A percentile compares a stretch with the other conserved stretches of the same genome.
phyloP scores from a whole-genome alignment of 2,888 invertebrate species.

The Drosophila borborema region DNA sequence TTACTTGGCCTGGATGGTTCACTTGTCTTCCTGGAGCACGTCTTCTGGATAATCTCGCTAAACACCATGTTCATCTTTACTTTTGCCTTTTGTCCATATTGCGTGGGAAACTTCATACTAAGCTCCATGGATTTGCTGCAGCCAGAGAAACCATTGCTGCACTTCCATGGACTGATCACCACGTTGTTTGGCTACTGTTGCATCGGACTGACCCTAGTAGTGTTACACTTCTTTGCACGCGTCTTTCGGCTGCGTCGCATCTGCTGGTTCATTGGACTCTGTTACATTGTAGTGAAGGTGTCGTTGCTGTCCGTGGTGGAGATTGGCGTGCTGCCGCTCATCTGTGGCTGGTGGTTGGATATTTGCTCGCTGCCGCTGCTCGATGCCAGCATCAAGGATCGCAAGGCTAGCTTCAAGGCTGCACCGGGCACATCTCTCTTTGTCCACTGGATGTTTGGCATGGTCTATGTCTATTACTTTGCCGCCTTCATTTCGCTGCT shows the following conservation, averaged over 20 bases:
- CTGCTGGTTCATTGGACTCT: constrained; percentile 94
- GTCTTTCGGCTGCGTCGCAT: constrained; percentile 92
- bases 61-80: constrained; percentile 98
- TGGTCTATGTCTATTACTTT: constrained; percentile 99
- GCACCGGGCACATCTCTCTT: constrained; percentile 99
- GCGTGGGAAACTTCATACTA: constrained; percentile 95
- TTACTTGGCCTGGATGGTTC: constrained; percentile 98
- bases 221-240: constrained; percentile 93
- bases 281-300: constrained; percentile 93
- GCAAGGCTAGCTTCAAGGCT: constrained; percentile 93
- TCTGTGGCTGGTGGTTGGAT: constrained; percentile 99
- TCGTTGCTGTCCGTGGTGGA: constrained; percentile 98
- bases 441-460: constrained; percentile 99
- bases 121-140: constrained; percentile 87
- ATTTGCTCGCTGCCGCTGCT: constrained; percentile 97
- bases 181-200: constrained; percentile 97
- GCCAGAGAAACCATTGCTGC: constrained; percentile 87
- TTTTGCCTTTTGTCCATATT: constrained; percentile 98
- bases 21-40: constrained; percentile 98
- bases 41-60: constrained; percentile 99
- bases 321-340: constrained; percentile 97
- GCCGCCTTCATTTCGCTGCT: constrained; percentile 97
- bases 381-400: constrained; percentile 92
- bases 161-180: constrained; percentile 96
- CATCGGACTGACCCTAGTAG: constrained; percentile 92